phyloP scores from a whole-genome alignment of 2,888 invertebrate species.

The Anthophora plumipes region DNA sequence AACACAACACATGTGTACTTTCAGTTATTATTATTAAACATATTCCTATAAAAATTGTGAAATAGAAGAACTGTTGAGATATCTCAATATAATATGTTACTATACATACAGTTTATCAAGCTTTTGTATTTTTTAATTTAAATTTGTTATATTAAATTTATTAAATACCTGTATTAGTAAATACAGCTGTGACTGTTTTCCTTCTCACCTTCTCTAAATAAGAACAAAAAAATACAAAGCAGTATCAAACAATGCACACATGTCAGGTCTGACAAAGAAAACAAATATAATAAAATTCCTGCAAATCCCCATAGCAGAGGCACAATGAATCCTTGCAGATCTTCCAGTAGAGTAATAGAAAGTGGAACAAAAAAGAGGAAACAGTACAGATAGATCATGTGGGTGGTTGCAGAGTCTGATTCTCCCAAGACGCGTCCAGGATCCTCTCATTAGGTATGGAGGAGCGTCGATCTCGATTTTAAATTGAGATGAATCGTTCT shows the following conservation, averaged over 20 bases:
- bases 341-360: not conserved
- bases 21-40: no score
- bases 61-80: no score
- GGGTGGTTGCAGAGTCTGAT: not conserved
- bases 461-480: slow-evolving; percentile 76
- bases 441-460: slow-evolving; percentile 81
- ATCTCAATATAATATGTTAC: no score
- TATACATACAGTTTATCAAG: no score
- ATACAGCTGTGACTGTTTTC: no score
- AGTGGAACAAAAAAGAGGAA: not conserved
- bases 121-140: no score
- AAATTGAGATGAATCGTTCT: slow-evolving; percentile 83
- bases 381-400: not conserved
- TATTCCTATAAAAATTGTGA: no score
- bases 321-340: slow-evolving; percentile 17
- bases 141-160: no score
- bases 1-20: no score
- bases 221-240: not conserved
- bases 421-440: slow-evolving; percentile 31
- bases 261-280: not conserved
- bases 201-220: not conserved
- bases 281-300: not conserved
- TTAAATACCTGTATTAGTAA: no score
- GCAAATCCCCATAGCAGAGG: slow-evolving; percentile 23
- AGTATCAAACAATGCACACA: not conserved